Base-by-base conservation (phyloP, 1,140 invertebrate genomes). In the Magallana gigas region DNA sequence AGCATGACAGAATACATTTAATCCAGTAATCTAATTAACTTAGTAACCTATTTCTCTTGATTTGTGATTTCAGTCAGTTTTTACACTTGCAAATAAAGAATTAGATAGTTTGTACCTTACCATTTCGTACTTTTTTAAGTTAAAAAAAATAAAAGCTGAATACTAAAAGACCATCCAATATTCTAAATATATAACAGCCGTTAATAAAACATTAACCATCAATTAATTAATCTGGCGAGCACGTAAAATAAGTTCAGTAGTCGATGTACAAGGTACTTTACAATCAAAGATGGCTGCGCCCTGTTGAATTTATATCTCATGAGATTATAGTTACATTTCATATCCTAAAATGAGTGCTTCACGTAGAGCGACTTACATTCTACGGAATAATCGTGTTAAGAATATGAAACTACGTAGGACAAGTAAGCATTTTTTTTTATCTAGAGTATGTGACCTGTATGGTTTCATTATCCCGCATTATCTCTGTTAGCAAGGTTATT, bases 311-410 rank as follows among this genome's bases (percentile, higher is more conserved):
- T 29, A 8, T 29, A 48, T 29, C 8, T 29, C 23, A 4, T 12
- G 14, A 11, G 29, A 11, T 36, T 36, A 36, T 48, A 48, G 36
- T 48, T 48, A 1, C 36, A 48, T 5, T 48, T 48, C 36, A 48
- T 29, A 29, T 12, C 8, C 4, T 29, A 62, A 23, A 76, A 76
- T 76, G 68, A 76, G 68, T 76, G 23, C 68, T 9, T 76, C 68
- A 76, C 23, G 23, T 12, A 76, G 23, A 68, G 68, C 68, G 36
- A 36, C 68, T 18, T 76, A 29, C 80, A 76, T 29, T 76, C 16
- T 83, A 57, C 81, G 81, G 48, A 57, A 57, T n/a, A 83, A 83
- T 14, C 16, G 81, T 83, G 36, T 83, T 29, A 83, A 83, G n/a
- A 57, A 83, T 83, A 57, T 83, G 81, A 83, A 56, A 83, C 36